A percentile compares a stretch with the other conserved stretches of the same genome.
phyloP scores from a whole-genome alignment of 2,888 invertebrate species.

The Anoplius nigerrimus region DNA sequence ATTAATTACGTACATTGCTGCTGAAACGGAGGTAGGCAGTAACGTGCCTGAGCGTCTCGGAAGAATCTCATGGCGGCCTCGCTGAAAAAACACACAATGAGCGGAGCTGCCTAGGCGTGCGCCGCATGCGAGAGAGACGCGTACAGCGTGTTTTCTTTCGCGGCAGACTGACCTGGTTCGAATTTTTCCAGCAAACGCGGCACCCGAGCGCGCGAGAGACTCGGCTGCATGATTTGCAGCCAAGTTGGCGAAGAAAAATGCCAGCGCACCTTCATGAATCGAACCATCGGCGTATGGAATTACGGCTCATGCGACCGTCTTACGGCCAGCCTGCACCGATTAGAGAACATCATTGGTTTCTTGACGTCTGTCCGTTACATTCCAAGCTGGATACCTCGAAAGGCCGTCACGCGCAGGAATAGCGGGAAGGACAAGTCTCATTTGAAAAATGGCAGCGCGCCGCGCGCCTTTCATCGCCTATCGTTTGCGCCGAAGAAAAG shows the following conservation, averaged over 20 bases:
- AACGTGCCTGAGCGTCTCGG: too few species aligned
- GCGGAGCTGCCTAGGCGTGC: too few species aligned
- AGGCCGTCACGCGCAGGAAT: constrained; percentile 43
- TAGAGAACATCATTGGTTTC: constrained; percentile 43
- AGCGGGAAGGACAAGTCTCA: constrained; percentile 43
- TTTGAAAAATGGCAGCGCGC: constrained; percentile 24
- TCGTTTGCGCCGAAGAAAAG: neutral
- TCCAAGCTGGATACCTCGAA: constrained; percentile 43
- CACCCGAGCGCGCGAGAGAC: too few species aligned
- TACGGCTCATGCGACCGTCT: constrained; percentile 11
- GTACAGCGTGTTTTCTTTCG: too few species aligned
- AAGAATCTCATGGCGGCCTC: too few species aligned
- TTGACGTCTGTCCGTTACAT: constrained; percentile 46
- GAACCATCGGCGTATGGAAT: constrained; percentile 17
- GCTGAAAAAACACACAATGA: too few species aligned
- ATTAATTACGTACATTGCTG: too few species aligned
- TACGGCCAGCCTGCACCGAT: constrained; percentile 11
- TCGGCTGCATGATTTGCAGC: neutral
- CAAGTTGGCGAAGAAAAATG: constrained; percentile 9
- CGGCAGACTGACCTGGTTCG: too few species aligned
- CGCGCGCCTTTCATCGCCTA: constrained; percentile 15
- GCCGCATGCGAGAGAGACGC: too few species aligned
- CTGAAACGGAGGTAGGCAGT: too few species aligned
- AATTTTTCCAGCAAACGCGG: too few species aligned
- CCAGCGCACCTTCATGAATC: constrained; percentile 18